Conservation (phyloP, 2,888 invertebrate species). For the Scrobipalpa costella region DNA sequence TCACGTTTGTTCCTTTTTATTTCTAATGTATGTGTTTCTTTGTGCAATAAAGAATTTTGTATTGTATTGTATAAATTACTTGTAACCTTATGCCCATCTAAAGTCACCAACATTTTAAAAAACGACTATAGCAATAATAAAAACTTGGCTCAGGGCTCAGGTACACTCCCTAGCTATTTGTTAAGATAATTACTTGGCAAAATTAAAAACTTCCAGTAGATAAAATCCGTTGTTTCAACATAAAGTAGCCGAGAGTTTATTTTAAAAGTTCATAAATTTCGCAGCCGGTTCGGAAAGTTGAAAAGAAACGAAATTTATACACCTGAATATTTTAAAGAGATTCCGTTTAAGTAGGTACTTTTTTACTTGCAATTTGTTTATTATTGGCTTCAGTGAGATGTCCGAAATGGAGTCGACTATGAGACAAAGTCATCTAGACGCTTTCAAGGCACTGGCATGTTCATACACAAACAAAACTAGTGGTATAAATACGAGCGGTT, state of each 20-base stretch:
- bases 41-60: too few relatives aligned
- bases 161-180: constrained; percentile 22
- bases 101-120: neutral
- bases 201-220: constrained; percentile 25
- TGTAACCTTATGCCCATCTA: neutral
- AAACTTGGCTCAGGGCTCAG: constrained; percentile 23
- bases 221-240: constrained; percentile 11
- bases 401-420: too few relatives aligned
- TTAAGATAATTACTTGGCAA: constrained; percentile 24
- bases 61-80: neutral
- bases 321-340: constrained; percentile 9
- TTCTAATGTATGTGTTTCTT: too few relatives aligned
- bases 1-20: too few relatives aligned
- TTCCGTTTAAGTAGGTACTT: neutral
- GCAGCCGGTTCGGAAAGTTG: constrained; percentile 12
- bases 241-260: constrained; percentile 10
- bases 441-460: too few relatives aligned
- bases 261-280: constrained; percentile 16
- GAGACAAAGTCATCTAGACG: too few relatives aligned
- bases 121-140: constrained; percentile 8
- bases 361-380: too few relatives aligned
- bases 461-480: too few relatives aligned
- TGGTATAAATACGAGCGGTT: too few relatives aligned
- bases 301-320: constrained; percentile 9
- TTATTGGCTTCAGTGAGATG: too few relatives aligned